These are phyloP conservation scores for Octonoba sinensis DNA, from an alignment of 2,888 invertebrate genomes.

Conservation along the genomic window DNA sequence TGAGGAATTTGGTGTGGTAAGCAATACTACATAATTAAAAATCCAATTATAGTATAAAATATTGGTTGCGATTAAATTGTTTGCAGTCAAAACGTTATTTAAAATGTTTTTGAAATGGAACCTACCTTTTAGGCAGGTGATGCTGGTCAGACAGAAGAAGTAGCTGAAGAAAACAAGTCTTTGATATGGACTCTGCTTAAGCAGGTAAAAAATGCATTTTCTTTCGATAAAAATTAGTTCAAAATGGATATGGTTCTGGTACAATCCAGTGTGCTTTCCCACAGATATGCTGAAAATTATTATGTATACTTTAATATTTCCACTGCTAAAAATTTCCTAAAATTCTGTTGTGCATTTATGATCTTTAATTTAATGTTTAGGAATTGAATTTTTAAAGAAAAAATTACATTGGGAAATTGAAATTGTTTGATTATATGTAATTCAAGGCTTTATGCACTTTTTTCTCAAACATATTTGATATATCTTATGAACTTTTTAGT, in stretches of 20 bases:
- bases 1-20: slow-evolving; percentile 77
- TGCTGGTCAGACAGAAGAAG: slow-evolving; percentile 83
- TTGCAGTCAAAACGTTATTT: not conserved
- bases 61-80: not conserved
- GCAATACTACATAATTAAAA: slow-evolving; percentile 59
- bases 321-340: no score
- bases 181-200: slow-evolving; percentile 94
- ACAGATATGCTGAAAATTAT: no score
- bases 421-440: no score
- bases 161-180: slow-evolving; percentile 94
- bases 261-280: no score
- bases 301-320: no score
- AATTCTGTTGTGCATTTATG: no score
- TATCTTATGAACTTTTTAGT: no score
- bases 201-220: slow-evolving; percentile 74
- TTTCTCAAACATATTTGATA: no score
- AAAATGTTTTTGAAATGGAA: not conserved
- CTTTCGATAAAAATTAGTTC: not conserved
- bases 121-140: slow-evolving; percentile 71
- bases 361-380: no score
- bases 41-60: not conserved
- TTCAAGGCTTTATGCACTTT: no score
- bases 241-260: not conserved
- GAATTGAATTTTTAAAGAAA: no score
- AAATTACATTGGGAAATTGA: no score